Conservation (phyloP, 2,888 invertebrate species). For the Pseudeuparius sepicola region DNA sequence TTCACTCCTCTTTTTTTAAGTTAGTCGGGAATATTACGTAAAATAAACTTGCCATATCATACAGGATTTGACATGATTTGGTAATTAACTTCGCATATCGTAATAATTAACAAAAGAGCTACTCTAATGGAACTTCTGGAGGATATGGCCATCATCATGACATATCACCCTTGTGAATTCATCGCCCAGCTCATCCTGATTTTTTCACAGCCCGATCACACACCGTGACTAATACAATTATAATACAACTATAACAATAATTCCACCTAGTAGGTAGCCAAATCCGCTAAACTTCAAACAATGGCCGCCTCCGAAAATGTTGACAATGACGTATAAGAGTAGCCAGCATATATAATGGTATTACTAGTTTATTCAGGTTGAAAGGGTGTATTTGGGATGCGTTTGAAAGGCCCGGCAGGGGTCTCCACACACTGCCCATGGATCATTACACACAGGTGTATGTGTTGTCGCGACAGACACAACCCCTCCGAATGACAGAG, state of each 20-base stretch:
- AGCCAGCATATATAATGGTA: constrained; percentile 22
- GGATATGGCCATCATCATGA: too few relatives aligned
- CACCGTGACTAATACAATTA: constrained; percentile 21
- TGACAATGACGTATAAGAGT: constrained; percentile 20
- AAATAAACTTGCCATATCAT: too few relatives aligned
- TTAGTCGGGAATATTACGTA: too few relatives aligned
- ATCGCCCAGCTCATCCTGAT: too few relatives aligned
- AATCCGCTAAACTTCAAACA: constrained; percentile 23
- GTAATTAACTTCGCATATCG: too few relatives aligned
- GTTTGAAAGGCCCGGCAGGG: constrained; percentile 32
- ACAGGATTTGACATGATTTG: too few relatives aligned
- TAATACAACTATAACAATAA: constrained; percentile 22
- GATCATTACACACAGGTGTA: constrained; percentile 39
- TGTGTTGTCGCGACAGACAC: constrained; percentile 25
- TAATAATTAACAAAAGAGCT: too few relatives aligned
- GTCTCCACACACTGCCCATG: constrained; percentile 35
- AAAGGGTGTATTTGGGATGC: constrained; percentile 28
- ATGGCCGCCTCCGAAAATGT: too few relatives aligned
- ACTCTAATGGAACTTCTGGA: too few relatives aligned
- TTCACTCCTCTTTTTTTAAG: too few relatives aligned
- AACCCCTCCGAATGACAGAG: constrained; percentile 20
- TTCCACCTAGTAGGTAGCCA: constrained; percentile 16
- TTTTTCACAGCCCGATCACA: constrained; percentile 19
- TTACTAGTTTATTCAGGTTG: constrained; percentile 21
- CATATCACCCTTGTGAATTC: too few relatives aligned